Percentiles rank a stretch among this genome's conserved stretches.
Evolutionary conservation across 2,797 vertebrate species (phyloP).

Genomic region (Pipistrellus kuhlii): DNA sequence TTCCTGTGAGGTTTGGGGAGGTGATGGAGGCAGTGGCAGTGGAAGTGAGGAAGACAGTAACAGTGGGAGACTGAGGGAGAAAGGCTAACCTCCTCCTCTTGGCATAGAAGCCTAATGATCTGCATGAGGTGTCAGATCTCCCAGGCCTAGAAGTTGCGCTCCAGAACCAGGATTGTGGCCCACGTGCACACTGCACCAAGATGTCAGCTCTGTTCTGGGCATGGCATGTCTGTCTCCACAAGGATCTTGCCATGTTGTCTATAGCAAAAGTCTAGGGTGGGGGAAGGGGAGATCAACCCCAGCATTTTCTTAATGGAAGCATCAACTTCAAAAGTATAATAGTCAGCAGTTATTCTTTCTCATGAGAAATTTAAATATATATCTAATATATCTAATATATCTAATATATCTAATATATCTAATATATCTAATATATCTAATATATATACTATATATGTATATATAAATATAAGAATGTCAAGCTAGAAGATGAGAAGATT

Average conservation of each 20-base stretch:
- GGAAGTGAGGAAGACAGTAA: neutral
- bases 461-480: neutral
- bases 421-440: too few species aligned
- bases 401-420: too few species aligned
- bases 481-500: neutral
- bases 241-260: accelerated
- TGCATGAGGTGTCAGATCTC: accelerated
- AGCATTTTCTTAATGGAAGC: slow-evolving; percentile 9
- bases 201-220: neutral
- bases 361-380: neutral
- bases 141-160: neutral
- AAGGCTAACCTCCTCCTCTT: neutral
- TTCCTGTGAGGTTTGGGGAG: accelerated
- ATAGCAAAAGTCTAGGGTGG: neutral
- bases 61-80: neutral
- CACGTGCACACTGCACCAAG: accelerated
- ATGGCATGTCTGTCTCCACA: accelerated
- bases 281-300: neutral
- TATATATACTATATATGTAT: too few species aligned
- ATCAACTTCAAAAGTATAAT: neutral
- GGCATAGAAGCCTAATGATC: accelerated
- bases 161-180: neutral
- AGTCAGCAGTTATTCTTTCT: neutral
- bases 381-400: too few species aligned
- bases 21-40: neutral